Conservation (phyloP, 2,888 invertebrate genomes). For the Coelinius sp. region DNA sequence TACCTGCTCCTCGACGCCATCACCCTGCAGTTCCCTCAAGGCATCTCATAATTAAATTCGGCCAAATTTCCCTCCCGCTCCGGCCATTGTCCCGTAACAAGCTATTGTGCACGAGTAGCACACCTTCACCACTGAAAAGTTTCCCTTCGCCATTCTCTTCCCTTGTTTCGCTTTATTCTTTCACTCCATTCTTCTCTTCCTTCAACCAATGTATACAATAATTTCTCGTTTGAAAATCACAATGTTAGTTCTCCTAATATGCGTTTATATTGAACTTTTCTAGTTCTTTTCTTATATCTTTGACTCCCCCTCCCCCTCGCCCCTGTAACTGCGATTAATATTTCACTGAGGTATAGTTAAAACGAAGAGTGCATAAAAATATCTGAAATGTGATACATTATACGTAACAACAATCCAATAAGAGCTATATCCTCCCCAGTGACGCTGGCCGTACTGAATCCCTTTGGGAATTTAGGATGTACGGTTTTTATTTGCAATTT, state of each 20-base stretch:
- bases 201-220: conserved; percentile 14
- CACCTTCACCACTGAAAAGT: conserved; percentile 60
- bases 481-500: conserved; percentile 53
- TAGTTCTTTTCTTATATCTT: neutral
- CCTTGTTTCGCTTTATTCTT: conserved; percentile 39
- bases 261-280: conserved; percentile 5
- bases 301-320: neutral
- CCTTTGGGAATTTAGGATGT: conserved; percentile 37
- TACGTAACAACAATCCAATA: conserved; percentile 25
- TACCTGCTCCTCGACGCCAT: conserved; percentile 49
- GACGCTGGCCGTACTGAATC: conserved; percentile 17
- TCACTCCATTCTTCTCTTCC: conserved; percentile 29
- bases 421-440: conserved; percentile 17
- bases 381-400: conserved; percentile 22
- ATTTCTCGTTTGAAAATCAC: conserved; percentile 14
- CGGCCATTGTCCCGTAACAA: conserved; percentile 70
- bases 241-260: conserved; percentile 17
- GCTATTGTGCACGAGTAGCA: conserved; percentile 67
- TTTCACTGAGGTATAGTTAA: conserved; percentile 17
- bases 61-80: conserved; percentile 65
- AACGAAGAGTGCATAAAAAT: conserved; percentile 5
- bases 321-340: conserved; percentile 19
- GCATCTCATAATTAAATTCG: conserved; percentile 71
- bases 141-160: conserved; percentile 48
- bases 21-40: conserved; percentile 60